Base-by-base conservation (phyloP, 2,888 invertebrate genomes). In the Cheilosia vernalis region DNA sequence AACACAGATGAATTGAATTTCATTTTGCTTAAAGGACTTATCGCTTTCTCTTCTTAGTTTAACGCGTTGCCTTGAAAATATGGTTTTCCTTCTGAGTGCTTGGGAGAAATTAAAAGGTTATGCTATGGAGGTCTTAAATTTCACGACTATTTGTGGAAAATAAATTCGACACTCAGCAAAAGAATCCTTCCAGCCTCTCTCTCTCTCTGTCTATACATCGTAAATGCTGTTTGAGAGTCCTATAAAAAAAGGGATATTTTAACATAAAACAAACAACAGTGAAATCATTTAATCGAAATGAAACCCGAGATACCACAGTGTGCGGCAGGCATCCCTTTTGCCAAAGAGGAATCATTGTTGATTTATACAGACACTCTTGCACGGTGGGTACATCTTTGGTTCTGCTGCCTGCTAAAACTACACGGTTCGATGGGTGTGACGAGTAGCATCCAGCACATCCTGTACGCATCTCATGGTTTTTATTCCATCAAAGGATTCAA, bases 201-300 rank as follows among this genome's bases (percentile, higher is more conserved):
- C 27, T 27, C 27, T 27, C 27, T 27, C 27, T 27, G 27, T 27
- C 60, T 60, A n/a, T 13, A 30, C 24, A 56, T 64, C 47, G 49
- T 30, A 44, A 64, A 64, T 64, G 74, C 37, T 55, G 19, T 33
- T 47, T 37, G 13, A 63, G 56, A 47, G 67, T 44, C 21, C 60
- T 27, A 47, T 61, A 53, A 51, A 53, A 53, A 69, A 63, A 58
- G 5, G 49, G 60, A 76, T 78, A 69, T 69, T 63, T 55, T 78
- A 53, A 61, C 51, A 55, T 63, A 55, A 63, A 70, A 70, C 63
- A 63, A 78, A 70, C 70, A 78, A 63, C 10, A 44, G 21, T 24
- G 49, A 60, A 37, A 69, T 19, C 61, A 55, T 77, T 69, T 63
- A 56, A 63, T 21, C 56, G 58, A 66, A 67, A 76, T 66, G 58